These are phyloP conservation scores for Polyploca ridens DNA, from an alignment of 2,888 invertebrate species.

Conservation along the genomic window DNA sequence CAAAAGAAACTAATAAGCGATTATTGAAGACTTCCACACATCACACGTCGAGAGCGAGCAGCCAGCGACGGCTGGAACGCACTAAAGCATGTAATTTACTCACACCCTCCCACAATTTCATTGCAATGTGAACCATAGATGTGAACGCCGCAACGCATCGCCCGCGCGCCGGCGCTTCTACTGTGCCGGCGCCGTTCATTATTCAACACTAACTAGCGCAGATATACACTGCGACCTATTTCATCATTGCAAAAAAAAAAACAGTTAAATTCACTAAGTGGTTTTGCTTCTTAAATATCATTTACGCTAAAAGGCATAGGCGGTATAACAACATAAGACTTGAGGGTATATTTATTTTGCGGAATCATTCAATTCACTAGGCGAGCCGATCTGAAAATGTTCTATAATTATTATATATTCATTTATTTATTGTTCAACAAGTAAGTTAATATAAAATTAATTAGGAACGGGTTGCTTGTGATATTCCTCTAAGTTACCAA, in stretches of 20 bases:
- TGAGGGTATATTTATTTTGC: neutral
- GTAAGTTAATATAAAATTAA: too few relatives aligned
- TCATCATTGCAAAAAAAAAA: neutral
- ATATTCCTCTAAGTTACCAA: conserved; percentile 5
- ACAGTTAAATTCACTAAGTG: neutral
- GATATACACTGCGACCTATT: neutral
- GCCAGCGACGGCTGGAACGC: neutral
- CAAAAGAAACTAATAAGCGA: conserved; percentile 3
- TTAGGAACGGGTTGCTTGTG: neutral
- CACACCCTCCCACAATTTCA: conserved; percentile 8
- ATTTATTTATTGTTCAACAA: too few relatives aligned
- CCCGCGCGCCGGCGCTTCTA: too few relatives aligned
- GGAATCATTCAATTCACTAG: too few relatives aligned
- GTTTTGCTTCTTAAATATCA: conserved; percentile 4
- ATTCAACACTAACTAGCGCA: conserved; percentile 7
- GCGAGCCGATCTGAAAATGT: too few relatives aligned
- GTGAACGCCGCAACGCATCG: neutral
- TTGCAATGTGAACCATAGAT: neutral
- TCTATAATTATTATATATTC: too few relatives aligned
- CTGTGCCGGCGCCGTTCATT: too few relatives aligned
- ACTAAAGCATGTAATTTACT: conserved; percentile 8
- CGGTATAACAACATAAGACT: neutral
- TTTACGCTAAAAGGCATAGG: neutral
- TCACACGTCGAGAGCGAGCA: neutral
- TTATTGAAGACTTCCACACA: neutral